Evolutionary conservation across 2,113 vertebrate species (phyloP).

Genomic region (Enhydra lutris): DNA sequence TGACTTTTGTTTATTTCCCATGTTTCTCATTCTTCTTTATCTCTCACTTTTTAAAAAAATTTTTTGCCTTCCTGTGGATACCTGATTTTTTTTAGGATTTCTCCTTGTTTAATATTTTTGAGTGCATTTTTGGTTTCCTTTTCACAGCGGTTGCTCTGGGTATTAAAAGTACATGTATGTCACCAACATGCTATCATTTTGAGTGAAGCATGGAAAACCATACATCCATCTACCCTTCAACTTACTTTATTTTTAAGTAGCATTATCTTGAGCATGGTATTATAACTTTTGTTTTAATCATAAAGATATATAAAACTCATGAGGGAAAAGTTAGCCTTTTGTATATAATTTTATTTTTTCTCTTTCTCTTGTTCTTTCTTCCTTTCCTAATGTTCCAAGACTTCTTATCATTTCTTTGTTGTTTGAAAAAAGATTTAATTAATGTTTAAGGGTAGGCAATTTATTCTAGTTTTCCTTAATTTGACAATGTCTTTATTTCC

Average conservation of each 20-base stretch:
- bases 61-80: not conserved
- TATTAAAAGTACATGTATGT: not conserved
- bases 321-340: too few species aligned
- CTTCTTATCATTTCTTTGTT: not conserved
- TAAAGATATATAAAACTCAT: not conserved
- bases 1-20: not conserved
- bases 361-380: not conserved
- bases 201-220: too few species aligned
- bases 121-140: not conserved
- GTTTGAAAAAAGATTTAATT: not conserved
- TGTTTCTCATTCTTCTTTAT: not conserved
- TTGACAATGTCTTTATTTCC: not conserved
- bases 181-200: not conserved
- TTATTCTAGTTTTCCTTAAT: not conserved
- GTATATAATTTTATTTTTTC: not conserved
- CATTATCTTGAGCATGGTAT: not conserved
- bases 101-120: not conserved
- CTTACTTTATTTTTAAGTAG: not conserved
- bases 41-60: too few species aligned
- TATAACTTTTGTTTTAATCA: not conserved
- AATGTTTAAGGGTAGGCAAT: not conserved
- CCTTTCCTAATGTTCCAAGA: not conserved
- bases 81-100: not conserved
- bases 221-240: too few species aligned
- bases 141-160: not conserved